A percentile compares a stretch with the other conserved stretches of the same genome.
Evolutionary conservation across 2,797 vertebrate genomes (phyloP).

Genomic region (Mus caroli): DNA sequence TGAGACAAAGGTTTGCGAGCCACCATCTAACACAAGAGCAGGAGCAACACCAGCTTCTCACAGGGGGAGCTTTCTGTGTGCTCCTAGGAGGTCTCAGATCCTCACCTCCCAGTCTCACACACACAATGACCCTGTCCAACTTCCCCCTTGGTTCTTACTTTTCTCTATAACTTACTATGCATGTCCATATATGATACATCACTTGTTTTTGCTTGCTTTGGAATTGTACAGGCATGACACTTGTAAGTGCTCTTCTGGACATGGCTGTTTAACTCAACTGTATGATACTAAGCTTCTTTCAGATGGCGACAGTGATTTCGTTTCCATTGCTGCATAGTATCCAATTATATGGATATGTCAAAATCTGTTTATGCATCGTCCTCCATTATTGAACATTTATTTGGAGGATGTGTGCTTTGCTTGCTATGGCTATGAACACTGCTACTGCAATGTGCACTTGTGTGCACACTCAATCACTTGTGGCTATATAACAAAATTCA

Average conservation of each 20-base stretch:
- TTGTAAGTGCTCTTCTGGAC: background rate
- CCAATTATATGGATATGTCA: background rate
- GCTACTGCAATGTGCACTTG: background rate
- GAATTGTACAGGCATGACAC: slow-evolving; percentile 2
- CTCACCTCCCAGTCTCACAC: background rate
- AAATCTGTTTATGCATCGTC: slow-evolving; percentile 9
- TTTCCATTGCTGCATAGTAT: slow-evolving; percentile 43
- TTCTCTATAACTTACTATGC: background rate
- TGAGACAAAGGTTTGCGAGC: slow-evolving; percentile 51
- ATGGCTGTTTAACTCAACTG: background rate
- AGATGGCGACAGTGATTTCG: background rate
- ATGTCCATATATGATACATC: background rate
- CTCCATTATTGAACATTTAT: background rate
- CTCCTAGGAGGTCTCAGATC: background rate
- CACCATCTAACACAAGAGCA: background rate
- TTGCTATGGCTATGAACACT: background rate
- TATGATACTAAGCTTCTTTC: slow-evolving; percentile 26
- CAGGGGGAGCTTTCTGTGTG: background rate
- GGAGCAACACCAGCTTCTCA: background rate
- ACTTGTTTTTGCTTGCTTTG: slow-evolving; percentile 36
- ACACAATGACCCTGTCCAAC: background rate
- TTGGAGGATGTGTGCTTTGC: slow-evolving; percentile 41
- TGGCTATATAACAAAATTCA: background rate
- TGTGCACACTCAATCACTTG: background rate
- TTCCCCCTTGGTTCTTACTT: background rate